Evolutionary conservation across 2,113 vertebrate species (phyloP).

Genomic region (Paramormyrops kingsleyae): DNA sequence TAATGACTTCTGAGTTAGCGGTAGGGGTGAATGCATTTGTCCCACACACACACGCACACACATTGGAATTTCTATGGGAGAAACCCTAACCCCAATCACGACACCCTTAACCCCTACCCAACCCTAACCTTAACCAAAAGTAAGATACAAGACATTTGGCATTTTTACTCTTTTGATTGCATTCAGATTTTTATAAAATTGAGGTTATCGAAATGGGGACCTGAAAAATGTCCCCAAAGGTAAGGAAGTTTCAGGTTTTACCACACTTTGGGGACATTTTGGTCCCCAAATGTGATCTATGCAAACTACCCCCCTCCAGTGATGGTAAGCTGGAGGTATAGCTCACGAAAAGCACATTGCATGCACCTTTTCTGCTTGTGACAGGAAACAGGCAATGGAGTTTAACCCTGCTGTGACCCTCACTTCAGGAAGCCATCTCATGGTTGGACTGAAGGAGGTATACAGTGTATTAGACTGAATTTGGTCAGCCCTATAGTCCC

Average conservation of each 20-base stretch:
- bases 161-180: neutral
- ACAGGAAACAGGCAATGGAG: neutral
- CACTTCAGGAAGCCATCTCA: neutral
- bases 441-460: neutral
- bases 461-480: neutral
- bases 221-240: neutral
- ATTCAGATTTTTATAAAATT: neutral
- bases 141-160: neutral
- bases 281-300: neutral
- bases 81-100: neutral
- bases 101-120: neutral
- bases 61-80: neutral
- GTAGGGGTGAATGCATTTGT: neutral
- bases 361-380: neutral
- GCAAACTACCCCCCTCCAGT: neutral
- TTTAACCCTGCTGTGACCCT: neutral
- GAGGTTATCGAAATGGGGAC: neutral
- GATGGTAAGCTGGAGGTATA: neutral
- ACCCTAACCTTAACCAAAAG: neutral
- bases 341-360: neutral
- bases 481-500: neutral
- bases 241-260: too few relatives aligned
- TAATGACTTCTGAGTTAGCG: neutral
- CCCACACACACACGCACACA: neutral
- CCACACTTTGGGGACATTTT: neutral